These are phyloP conservation scores for Pelecanoides urinatrix DNA, from an alignment of 2,113 vertebrate species.

Conservation along the genomic window DNA sequence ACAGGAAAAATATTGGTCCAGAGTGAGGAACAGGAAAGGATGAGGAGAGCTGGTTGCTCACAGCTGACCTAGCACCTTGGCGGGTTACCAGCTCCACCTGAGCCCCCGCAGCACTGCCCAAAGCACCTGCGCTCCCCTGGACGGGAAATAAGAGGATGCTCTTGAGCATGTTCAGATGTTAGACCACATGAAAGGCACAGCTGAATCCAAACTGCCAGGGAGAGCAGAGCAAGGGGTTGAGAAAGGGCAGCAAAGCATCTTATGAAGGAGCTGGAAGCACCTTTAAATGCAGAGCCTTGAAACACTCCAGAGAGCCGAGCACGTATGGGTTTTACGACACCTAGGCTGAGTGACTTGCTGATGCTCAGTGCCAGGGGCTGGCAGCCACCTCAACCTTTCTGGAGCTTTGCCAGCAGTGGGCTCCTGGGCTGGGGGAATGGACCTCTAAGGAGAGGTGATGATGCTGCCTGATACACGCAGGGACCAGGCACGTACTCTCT, in stretches of 20 bases:
- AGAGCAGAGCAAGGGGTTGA: neutral
- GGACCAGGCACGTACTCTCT: neutral
- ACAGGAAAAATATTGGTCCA: neutral
- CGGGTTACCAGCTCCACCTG: neutral
- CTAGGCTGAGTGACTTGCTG: neutral
- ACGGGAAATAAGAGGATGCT: neutral
- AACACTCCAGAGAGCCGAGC: neutral
- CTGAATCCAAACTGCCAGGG: neutral
- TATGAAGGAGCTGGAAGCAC: neutral
- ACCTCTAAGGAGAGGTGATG: neutral
- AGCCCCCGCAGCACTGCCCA: neutral
- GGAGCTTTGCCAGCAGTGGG: neutral
- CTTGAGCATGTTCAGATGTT: neutral
- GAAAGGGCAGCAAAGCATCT: neutral
- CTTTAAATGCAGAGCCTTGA: neutral
- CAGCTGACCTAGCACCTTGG: neutral
- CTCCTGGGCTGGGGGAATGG: neutral
- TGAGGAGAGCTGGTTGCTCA: neutral
- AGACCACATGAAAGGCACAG: neutral
- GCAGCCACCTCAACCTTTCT: neutral
- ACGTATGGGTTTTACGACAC: accelerated
- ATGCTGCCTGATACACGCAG: neutral
- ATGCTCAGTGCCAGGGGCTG: accelerated
- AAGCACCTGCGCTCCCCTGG: neutral
- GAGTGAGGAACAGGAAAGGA: neutral